Evolutionary conservation across 2,797 vertebrate species (phyloP), one percentile per base, ranked within the genome.

Genomic region (Taeniopygia guttata): DNA sequence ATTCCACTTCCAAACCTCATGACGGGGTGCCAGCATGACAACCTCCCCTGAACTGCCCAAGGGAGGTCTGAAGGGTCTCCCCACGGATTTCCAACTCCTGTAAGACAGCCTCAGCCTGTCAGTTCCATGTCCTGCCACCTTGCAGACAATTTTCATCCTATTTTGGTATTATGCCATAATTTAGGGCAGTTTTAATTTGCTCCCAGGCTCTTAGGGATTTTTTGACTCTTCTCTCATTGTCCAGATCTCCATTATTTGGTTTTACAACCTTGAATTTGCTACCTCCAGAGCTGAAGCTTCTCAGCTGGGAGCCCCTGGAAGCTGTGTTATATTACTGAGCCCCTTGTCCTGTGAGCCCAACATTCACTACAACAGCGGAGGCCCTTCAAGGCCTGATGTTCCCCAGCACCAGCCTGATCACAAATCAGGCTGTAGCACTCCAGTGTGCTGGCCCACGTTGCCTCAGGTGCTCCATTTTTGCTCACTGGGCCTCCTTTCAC

Each of bases 51-150:
- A 88, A 34, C 27, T 34, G 18, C n/a, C 32, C 48, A 34, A 16
- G 29, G 11, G 34, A 56, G 22, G 7, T 52, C 43, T 26, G n/a
- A 66, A 77, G 59, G 10, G 18, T 42, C 32, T 34, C 18, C 30
- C 16, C 25, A 55, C 30, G 27, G 66, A 64, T 54, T 64, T 48
- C 11, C 23, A 56, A 4, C 16, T 78, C 36, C 48, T 54, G 3
- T 30, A 38, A 62, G 23, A 29, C 16, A 76, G 13, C n/a, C 48
- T 81, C 0, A 0, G 42, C 45, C 38, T 30, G n/a, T 19, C 63
- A 52, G 6, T 68, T 54, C 48, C 19, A n/a, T 7, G 21, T 68
- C 62, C 67, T 91, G 54, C 40, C 67, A 75, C 18, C 25, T 17
- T 66, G 48, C 40, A 82, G 72, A 27, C 22, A 51, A 10, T 29